Evolutionary conservation across 2,888 invertebrate species (phyloP).

Genomic region (Willowsia nigromaculata): DNA sequence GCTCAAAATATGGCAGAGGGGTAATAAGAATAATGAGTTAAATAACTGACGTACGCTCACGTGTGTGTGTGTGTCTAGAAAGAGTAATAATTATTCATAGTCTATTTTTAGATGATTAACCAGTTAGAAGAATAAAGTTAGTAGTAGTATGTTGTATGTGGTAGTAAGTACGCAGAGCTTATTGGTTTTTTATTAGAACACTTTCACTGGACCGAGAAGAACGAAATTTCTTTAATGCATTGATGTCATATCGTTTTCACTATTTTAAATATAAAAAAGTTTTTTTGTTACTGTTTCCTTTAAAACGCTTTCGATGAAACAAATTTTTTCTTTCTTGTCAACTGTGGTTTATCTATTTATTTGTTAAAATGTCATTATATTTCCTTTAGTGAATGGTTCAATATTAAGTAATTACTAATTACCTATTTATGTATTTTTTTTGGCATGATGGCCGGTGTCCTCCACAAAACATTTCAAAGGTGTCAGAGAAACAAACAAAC

Average conservation of each 20-base stretch:
- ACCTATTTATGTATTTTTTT: background rate
- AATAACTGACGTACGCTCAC: background rate
- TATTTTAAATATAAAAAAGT: background rate
- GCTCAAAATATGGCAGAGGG: background rate
- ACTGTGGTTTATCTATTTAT: background rate
- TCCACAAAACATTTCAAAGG: background rate
- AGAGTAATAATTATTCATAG: background rate
- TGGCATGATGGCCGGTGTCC: background rate
- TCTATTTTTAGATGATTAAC: background rate
- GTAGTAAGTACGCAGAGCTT: constrained; percentile 22
- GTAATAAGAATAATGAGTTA: background rate
- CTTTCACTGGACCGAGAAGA: constrained; percentile 77
- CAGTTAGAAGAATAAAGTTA: background rate
- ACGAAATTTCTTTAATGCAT: constrained; percentile 45
- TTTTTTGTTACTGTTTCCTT: constrained; percentile 3
- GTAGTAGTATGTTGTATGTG: background rate
- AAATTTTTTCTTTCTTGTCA: background rate
- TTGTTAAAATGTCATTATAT: background rate
- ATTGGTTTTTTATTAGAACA: constrained; percentile 72
- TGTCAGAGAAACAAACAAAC: background rate
- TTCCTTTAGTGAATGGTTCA: background rate
- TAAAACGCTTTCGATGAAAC: background rate
- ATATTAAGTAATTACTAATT: background rate
- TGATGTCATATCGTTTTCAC: constrained; percentile 21
- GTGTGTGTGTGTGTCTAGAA: background rate